Base-by-base conservation (phyloP, 2,113 vertebrate species). In the Acrocephalus arundinaceus region DNA sequence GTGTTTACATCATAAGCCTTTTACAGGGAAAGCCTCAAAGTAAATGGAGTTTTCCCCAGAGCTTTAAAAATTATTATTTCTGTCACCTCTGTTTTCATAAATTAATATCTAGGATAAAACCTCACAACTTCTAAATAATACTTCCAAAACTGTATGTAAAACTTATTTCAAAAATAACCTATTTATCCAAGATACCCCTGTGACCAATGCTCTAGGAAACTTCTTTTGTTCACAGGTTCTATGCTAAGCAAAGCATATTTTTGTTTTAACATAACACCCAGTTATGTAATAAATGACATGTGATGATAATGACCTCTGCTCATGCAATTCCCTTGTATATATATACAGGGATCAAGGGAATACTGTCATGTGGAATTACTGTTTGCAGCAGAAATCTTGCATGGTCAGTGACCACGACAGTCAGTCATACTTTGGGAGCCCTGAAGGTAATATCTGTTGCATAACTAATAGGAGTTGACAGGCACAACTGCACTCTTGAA, bases 331-430 rank as follows among this genome's bases (percentile, higher is more conserved):
- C 91, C 94, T 97, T 57, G 20, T 79, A 93, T 84, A 95, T 78
- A 94, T 79, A 94, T 48, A 92, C 72, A 92, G 70, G 92, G 97
- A 94, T 76, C 91, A 89, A 94, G 92, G 85, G 88, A 97, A 97
- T 96, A 75, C 96, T 98, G 98, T 98, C 98, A 98, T 93, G 83
- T 94, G 94, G 91, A 98, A 98, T 98, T 97, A 98, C 52, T 96
- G 81, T 97, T 97, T 91, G 76, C 91, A 96, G 85, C 52, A 96
- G 77, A 95, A 96, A 77, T 94, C 70, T 95, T 97, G 97, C 94
- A 95, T 89, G 96, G 94, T 96, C 96, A 77, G 43, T 84, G 72
- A 77, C 35, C 72, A 84, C 12, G 15, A 84, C 72, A 77, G 87
- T 63, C 88, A 97, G 96, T 97, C 91, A 89, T 88, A 95, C 88